These are phyloP conservation scores for Chelidonichthys spinosus DNA, from an alignment of 2,797 vertebrate genomes.

Conservation along the genomic window DNA sequence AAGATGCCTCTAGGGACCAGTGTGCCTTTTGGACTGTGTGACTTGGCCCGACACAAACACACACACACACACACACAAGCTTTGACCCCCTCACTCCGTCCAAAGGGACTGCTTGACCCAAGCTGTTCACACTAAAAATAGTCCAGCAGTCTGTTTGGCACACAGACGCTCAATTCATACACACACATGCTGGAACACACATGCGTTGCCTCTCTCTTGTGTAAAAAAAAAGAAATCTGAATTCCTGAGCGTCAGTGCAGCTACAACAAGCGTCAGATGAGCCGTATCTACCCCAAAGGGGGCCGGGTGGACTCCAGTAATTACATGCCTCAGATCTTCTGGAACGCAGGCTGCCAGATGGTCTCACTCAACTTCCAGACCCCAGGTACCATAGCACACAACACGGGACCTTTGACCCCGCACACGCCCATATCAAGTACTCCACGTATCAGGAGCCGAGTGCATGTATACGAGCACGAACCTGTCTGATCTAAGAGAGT, in stretches of 20 bases:
- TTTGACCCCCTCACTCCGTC: constrained; percentile 16
- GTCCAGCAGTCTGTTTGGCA: constrained; percentile 54
- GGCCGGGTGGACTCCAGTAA: constrained; percentile 99
- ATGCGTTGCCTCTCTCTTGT: constrained; percentile 23
- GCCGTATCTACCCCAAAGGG: constrained; percentile 99
- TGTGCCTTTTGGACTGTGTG: constrained; percentile 52
- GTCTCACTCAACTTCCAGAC: constrained; percentile 99
- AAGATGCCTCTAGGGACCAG: constrained; percentile 45
- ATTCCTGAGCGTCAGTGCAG: constrained; percentile 90
- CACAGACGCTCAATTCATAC: constrained; percentile 36
- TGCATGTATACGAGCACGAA: neutral
- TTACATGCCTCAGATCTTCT: constrained; percentile 99
- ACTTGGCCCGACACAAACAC: constrained; percentile 46
- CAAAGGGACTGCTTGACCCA: constrained; percentile 70
- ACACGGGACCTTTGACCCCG: constrained; percentile 62
- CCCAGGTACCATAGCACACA: constrained; percentile 90
- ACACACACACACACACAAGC: constrained; percentile 14
- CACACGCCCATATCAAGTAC: constrained; percentile 19
- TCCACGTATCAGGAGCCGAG: constrained; percentile 1
- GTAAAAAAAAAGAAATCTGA: neutral
- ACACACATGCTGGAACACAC: constrained; percentile 54
- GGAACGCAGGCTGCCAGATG: constrained; percentile 99
- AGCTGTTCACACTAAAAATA: constrained; percentile 82
- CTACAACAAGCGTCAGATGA: constrained; percentile 99
- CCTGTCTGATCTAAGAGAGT: constrained; percentile 11